Evolutionary conservation across 2,113 vertebrate species (phyloP), one percentile per base, ranked within the genome.

Genomic region (Lampris megalopsis): DNA sequence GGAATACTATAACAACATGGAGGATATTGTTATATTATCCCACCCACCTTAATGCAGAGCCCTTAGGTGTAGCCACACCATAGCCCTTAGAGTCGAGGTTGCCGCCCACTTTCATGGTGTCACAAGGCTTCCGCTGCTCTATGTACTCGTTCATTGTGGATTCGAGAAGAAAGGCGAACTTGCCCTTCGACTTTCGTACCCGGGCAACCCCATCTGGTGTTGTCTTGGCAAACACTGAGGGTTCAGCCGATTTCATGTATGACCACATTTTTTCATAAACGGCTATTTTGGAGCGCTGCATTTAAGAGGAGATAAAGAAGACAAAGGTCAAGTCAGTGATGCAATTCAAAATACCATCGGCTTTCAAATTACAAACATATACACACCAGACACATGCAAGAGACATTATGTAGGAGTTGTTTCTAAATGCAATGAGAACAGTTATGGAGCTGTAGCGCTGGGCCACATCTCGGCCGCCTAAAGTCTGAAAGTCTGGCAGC

Each of bases 191-290:
- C 95, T 98, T 99, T 71, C 98, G 94, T 83, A 99, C 98, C 50
- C 98, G 94, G 24, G 98, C 95, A 79, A 99, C 98, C 66, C 98
- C 98, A 0, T 99, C 98, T 0, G 97, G 96, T 10, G 98, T 99
- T 2, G 97, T 99, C 92, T 99, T 99, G 92, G 96, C 97, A 92
- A 99, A 99, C 91, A 99, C 98, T 0, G 98, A 97, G 9, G 98
- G 98, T 87, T 99, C 98, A 0, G 98, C 98, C 0, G 98, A 99
- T 95, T 99, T 99, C 98, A 99, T 99, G 92, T 99, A 99, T 0
- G 98, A 99, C 98, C 97, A 99, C 98, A 99, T 99, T 93, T 99
- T 99, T 93, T 99, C 98, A 47, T 99, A 99, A 71, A 99, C 98
- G 0, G 96, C 98, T 90, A 99, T 99, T 95, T 99, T 99, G 80